phyloP scores from a whole-genome alignment of 2,797 vertebrate species.

The Acipenser oxyrinchus region DNA sequence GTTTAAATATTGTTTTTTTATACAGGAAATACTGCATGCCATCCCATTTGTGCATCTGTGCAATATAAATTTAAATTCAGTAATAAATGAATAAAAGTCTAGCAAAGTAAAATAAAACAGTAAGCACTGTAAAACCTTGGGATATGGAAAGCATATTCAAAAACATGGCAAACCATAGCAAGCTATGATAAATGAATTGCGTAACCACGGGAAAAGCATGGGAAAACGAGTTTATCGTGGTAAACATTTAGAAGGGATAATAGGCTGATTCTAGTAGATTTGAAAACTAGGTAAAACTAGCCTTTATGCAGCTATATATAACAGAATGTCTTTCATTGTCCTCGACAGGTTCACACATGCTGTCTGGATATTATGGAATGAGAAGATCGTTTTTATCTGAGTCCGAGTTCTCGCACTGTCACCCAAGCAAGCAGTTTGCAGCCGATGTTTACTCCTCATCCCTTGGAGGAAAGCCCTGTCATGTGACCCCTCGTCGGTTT shows the following conservation, averaged over 20 bases:
- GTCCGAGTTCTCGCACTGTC: constrained; percentile 66
- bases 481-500: constrained; percentile 59
- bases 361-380: constrained; percentile 68
- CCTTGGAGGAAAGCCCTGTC: constrained; percentile 64
- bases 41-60: too few species aligned
- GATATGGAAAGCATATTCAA: too few species aligned
- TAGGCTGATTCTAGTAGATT: background rate
- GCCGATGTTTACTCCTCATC: constrained; percentile 60
- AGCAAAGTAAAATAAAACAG: too few species aligned
- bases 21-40: too few species aligned
- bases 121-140: too few species aligned
- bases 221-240: background rate
- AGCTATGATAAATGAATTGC: too few species aligned
- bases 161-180: too few species aligned
- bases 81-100: too few species aligned
- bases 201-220: background rate
- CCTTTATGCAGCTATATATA: constrained; percentile 11
- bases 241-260: background rate
- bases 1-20: too few species aligned
- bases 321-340: constrained; percentile 17
- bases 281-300: constrained; percentile 4
- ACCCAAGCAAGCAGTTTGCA: constrained; percentile 64
- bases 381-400: constrained; percentile 75
- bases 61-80: too few species aligned
- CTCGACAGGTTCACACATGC: constrained; percentile 66